phyloP scores from a whole-genome alignment of 2,888 invertebrate genomes.

The Acanthosepion esculentum region DNA sequence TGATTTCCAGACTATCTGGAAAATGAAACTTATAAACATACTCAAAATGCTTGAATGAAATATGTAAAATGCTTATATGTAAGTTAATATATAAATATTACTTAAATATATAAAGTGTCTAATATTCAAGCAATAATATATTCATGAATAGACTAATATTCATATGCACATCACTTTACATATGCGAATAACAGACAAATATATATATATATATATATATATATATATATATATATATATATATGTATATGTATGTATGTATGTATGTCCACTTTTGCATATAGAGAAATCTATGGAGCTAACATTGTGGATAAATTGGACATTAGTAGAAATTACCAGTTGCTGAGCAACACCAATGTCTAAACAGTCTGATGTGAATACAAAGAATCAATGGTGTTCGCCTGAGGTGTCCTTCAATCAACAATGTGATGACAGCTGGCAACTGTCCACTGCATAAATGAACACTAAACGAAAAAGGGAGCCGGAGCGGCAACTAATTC shows the following conservation, averaged over 20 bases:
- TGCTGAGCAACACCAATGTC: background rate
- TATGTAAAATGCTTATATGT: too few relatives aligned
- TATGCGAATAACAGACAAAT: background rate
- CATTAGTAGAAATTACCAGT: constrained; percentile 20
- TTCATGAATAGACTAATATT: background rate
- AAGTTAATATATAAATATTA: too few relatives aligned
- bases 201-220: background rate
- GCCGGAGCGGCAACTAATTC: background rate
- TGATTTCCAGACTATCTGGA: too few relatives aligned
- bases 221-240: background rate
- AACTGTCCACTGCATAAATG: constrained; percentile 18
- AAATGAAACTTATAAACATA: too few relatives aligned
- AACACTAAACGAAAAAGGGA: background rate
- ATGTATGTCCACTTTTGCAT: background rate
- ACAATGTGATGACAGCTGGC: background rate
- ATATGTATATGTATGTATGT: background rate
- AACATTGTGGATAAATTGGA: constrained; percentile 15
- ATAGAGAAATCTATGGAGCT: background rate
- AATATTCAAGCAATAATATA: too few relatives aligned
- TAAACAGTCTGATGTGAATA: background rate
- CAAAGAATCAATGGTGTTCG: background rate
- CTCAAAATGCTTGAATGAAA: too few relatives aligned
- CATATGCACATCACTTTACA: too few relatives aligned
- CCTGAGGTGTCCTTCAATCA: background rate
- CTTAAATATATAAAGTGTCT: too few relatives aligned